These are phyloP conservation scores for Embidobia sp. DNA, from an alignment of 2,888 invertebrate species.

Conservation along the genomic window DNA sequence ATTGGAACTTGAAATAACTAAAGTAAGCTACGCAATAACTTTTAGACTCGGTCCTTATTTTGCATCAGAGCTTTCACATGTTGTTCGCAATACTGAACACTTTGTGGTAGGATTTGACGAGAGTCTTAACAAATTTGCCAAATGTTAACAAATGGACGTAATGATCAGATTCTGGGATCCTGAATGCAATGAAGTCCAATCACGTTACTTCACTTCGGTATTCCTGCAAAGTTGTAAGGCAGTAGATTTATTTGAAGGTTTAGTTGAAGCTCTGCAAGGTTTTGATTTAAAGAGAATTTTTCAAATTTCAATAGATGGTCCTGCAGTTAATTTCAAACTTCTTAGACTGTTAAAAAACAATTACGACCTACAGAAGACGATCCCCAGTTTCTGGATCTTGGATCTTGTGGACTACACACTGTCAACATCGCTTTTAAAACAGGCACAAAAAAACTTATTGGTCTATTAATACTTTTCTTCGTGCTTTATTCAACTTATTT, in stretches of 20 bases:
- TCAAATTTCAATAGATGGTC: constrained; percentile 43
- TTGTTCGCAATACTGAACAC: constrained; percentile 34
- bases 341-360: constrained; percentile 34
- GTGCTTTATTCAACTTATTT: constrained; percentile 69
- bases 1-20: constrained; percentile 62
- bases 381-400: constrained; percentile 66
- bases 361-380: constrained; percentile 22
- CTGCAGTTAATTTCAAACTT: constrained; percentile 62
- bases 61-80: constrained; percentile 43
- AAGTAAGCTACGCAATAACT: constrained; percentile 66
- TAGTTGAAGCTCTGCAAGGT: constrained; percentile 33
- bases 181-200: constrained; percentile 58
- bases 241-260: constrained; percentile 61
- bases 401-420: constrained; percentile 70
- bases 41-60: constrained; percentile 63
- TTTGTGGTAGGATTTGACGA: constrained; percentile 65
- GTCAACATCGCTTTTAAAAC: constrained; percentile 70
- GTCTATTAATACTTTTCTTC: constrained; percentile 21
- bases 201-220: constrained; percentile 67
- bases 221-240: constrained; percentile 62
- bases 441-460: constrained; percentile 65
- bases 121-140: constrained; percentile 64
- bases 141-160: constrained; percentile 69
- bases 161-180: constrained; percentile 67
- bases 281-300: constrained; percentile 51